Base-by-base conservation (phyloP, 2,888 invertebrate genomes). In the Aphodius sticticus region DNA sequence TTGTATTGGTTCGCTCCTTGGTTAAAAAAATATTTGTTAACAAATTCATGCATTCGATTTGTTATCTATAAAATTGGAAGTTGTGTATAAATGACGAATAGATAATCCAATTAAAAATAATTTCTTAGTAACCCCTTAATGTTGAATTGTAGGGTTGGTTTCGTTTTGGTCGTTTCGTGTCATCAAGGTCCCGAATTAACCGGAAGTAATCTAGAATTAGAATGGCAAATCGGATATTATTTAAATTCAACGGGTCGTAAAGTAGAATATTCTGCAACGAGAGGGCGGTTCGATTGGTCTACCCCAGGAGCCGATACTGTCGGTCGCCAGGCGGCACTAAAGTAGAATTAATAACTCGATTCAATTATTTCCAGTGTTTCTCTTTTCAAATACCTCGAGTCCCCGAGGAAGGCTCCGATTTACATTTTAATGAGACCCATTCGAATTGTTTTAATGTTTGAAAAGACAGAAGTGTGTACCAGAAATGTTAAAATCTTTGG, bases 321-420 rank as follows among this genome's bases (percentile, higher is more conserved):
- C 74, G 16, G 16, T 12, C 35, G 12, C 26, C 74, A 26, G 36
- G 36, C 74, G 74, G 12, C 37, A 74, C 74, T 37, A 35, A 74
- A 74, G 74, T 74, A 37, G 74, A 74, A 74, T 37, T 74, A 74
- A 74, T 74, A 74, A 74, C 37, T 74, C 74, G n/a, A 74, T 37
- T 74, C 37, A 35, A 35, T 35, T n/a, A 35, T 35, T 26, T 37
- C 74, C 37, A 6, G 35, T 74, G 74, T 74, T 74, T 74, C 74
- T 12, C 53, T 53, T 26, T 26, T 26, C 26, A 26, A 26, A 15
- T 71, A 26, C 71, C 16, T 74, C 71, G 71, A n/a, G 26, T 35
- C 35, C 37, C 35, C 36, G n/a, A 53, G 16, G 9, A 9, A 36
- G 37, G 12, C 35, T 71, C 26, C 36, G 74, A 74, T 37, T 35